Base-by-base conservation (phyloP, 1,140 invertebrate genomes). In the Bombus sibiricus region DNA sequence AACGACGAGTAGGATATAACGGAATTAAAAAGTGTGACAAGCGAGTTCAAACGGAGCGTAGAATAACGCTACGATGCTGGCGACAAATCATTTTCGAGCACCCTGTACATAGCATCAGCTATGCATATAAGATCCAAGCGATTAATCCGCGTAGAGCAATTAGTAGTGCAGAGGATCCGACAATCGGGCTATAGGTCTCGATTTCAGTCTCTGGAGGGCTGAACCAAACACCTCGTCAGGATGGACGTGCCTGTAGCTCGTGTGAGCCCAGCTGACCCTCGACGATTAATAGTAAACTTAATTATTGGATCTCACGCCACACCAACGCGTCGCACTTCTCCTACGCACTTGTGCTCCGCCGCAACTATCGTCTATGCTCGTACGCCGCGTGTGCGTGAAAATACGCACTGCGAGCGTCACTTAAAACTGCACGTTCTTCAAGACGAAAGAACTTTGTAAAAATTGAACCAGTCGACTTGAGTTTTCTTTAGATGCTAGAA, bases 261-360 rank as follows among this genome's bases (percentile, higher is more conserved):
- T 92, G 92, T 92, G 92, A 92, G 85, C 85, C 86, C 93, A 93
- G 91, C 93, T 93, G 93, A 83, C 78, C 89, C 86, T 80, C 81
- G 62, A 93, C 91, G 93, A 94, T 93, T 94, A 93, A 94, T 94
- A 92, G 89, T 91, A 93, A 94, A 94, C 92, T 94, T 94, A 94
- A 94, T 94, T 94, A 93, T 87, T 89, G 86, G 79, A 83, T 81
- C 41, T 71, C 68, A 3, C 59, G 59, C 28, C 64, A 12, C 73
- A 28, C 18, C 53, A 71, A 37, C n/a, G 32, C 66, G 53, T 78
- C 25, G 34, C 64, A n/a, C 18, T 25, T 43, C 34, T 22, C 43
- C 28, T 25, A 47, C 86, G 47, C 47, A 53, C 47, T 53, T 53
- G 18, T 8, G 47, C 5, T 22, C 6, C 18, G 18, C 6, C 18